Percentiles rank a stretch among this genome's conserved stretches.
Conservation (phyloP, 1,140 invertebrate species). For the Pseudomyrmex sp. region DNA sequence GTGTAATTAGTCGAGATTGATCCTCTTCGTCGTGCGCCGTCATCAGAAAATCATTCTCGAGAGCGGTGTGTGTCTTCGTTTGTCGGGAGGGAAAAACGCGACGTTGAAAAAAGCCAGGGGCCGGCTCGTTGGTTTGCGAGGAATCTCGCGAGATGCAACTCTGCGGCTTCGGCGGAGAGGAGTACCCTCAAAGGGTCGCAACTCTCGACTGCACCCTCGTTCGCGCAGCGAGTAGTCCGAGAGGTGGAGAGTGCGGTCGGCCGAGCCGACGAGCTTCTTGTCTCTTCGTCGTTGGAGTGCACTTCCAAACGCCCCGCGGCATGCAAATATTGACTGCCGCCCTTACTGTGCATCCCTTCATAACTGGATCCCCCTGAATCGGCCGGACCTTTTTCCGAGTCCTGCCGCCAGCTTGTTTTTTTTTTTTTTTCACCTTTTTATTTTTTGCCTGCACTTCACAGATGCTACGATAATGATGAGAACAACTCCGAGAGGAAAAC, state of each 20-base stretch:
- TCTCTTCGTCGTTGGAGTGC: conserved; percentile 76
- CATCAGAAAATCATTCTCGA: conserved; percentile 78
- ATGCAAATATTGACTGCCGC: conserved; percentile 84
- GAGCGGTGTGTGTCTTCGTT: conserved; percentile 7
- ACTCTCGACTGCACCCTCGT: conserved; percentile 74
- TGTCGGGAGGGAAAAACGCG: neutral
- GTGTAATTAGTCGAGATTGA: conserved; percentile 62
- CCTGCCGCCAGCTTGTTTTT: conserved; percentile 7
- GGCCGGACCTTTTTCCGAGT: conserved; percentile 22
- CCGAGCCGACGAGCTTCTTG: conserved; percentile 75
- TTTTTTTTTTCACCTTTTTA: conserved; percentile 23
- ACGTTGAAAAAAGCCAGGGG: conserved; percentile 12
- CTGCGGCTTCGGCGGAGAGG: conserved; percentile 75
- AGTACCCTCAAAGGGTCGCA: conserved; percentile 77
- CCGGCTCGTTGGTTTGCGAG: conserved; percentile 10
- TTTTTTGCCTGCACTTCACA: conserved; percentile 13
- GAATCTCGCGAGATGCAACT: conserved; percentile 77
- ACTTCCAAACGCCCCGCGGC: conserved; percentile 79
- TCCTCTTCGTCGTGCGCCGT: conserved; percentile 72
- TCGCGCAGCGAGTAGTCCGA: conserved; percentile 64
- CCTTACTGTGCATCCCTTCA: conserved; percentile 38
- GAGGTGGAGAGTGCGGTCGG: conserved; percentile 67
- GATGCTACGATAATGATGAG: conserved; percentile 1
- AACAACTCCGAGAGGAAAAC: conserved; percentile 11
- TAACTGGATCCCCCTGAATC: too few species aligned